Evolutionary conservation across 2,888 invertebrate species (phyloP), one percentile per base, ranked within the genome.

Genomic region (Chouioia cunea): DNA sequence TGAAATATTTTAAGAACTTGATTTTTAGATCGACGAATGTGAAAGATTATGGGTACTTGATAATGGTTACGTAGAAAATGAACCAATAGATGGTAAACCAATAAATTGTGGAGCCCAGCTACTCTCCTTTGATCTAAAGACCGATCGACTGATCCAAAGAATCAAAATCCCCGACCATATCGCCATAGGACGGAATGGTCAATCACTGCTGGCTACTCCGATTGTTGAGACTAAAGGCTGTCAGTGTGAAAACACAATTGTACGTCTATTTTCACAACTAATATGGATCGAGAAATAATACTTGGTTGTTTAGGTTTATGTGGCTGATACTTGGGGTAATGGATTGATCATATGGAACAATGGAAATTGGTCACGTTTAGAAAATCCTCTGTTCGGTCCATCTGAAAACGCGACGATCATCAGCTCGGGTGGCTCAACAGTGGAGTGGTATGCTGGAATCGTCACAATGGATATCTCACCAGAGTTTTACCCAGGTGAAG

Each of bases 101-200:
- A 88, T 88, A 76, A 10, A n/a, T 12, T 95, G 94, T 77, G 88
- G 89, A 0, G 91, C 94, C 0, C 92, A 94, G 81, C 82, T 95
- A 8, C 83, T 93, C 0, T 90, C 91, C 0, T 93, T 93, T 78
- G 90, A 94, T 83, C 83, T 94, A 59, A 78, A 79, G 36, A 91
- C 88, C 0, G 81, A 86, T 70, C 65, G 68, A 47, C 73, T 86
- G 52, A 65, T 86, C 23, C 77, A 78, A 16, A 68, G 68, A 36
- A 15, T 77, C 2, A 57, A 2, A 15, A 78, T 82, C 57, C 77
- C 79, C 0, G 4, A 59, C 0, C 12, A 74, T 0, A 4, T 77
- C 0, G 66, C 79, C 4, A 14, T n/a, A 0, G 77, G 78, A 64
- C 14, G 68, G 20, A 75, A 60, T 0, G 70, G 67, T 0, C 0